Base-by-base conservation (phyloP, 2,888 invertebrate genomes). In the Stomorhina lunata region DNA sequence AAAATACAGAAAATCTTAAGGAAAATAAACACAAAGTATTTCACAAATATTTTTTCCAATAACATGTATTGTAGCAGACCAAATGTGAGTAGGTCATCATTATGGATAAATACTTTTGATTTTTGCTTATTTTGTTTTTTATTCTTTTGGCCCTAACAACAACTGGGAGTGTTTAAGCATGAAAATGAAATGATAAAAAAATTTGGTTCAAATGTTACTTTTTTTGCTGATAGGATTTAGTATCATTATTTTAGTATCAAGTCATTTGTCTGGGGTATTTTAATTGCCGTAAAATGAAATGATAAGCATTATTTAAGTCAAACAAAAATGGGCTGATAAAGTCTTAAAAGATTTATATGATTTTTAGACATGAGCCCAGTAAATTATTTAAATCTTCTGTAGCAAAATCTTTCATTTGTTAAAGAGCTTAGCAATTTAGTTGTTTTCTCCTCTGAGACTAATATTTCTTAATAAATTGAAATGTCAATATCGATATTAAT, bases 121-220 rank as follows among this genome's bases (percentile, higher is more conserved):
- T 68, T 68, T 68, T 68, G 53, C 37, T 50, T 68, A 20, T 68
- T 37, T 68, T 22, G 0, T 66, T 50, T 65, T 34, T 15, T 37
- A 32, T 55, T 7, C 10, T 6, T 40, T 40, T 43, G 12, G 25
- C 27, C 2, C 7, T 27, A 0, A 59, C 45, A 29, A 15, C 22
- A 25, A 50, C 7, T 27, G 27, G 25, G 15, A 40, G 40, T 17
- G 27, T 1, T 29, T 10, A 32, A 6, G 10, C 40, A 2, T 43
- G 17, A 53, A 29, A 20, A 17, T 9, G 12, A n/a, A 63, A 63
- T 29, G 22, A 25, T 22, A 29, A 12, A 7, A 53, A 68, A n/a
- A n/a, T n/a, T 17, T 59, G 34, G 22, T 34, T 48, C 59, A 10
- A 17, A 22, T 27, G 43, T 9, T 2, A 40, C n/a, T n/a, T n/a